Evolutionary conservation across 1,140 invertebrate species (phyloP), one percentile per base, ranked within the genome.

Genomic region (Asbolus verrucosus): DNA sequence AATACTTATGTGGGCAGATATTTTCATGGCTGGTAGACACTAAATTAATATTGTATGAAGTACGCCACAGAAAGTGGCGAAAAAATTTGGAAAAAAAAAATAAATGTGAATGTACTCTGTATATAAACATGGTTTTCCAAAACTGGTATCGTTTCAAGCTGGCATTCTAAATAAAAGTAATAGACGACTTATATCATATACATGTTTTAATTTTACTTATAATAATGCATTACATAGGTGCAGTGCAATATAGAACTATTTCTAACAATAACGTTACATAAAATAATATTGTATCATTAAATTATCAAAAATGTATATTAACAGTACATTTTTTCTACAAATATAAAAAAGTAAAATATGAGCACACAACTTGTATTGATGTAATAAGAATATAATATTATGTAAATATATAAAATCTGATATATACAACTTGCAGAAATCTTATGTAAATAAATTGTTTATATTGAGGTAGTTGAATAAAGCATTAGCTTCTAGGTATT

Each of bases 161-260:
- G n/a, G n/a, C n/a, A n/a, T n/a, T n/a, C n/a, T n/a, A n/a, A n/a
- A 38, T 38, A 16, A 62, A 62, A 38, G 9, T 16, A 62, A 62
- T 5, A 36, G 31, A 61, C 11, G 2, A 1, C 2, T n/a, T 1
- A 6, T 62, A 16, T 62, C 31, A 39, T 38, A 76, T 75, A 75
- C 75, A 74, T 63, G 74, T 75, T 74, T 73, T 65, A 73, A 73
- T 73, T 77, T 76, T 69, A 74, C 74, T 77, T 71, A 74, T 67
- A 70, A 73, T 65, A 71, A 75, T 75, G 76, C 74, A 77, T 71
- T 76, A 74, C 76, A 74, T 76, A 74, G 43, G 76, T 77, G 76
- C 76, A 76, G 76, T 76, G 76, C 71, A 68, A 77, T 77, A 77
- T 75, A 76, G 39, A 75, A 76, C 70, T 77, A 77, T 76, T 66